Percentiles rank a stretch among this genome's conserved stretches.
phyloP scores from a whole-genome alignment of 2,888 invertebrate genomes.

The Nymphalis c-album region DNA sequence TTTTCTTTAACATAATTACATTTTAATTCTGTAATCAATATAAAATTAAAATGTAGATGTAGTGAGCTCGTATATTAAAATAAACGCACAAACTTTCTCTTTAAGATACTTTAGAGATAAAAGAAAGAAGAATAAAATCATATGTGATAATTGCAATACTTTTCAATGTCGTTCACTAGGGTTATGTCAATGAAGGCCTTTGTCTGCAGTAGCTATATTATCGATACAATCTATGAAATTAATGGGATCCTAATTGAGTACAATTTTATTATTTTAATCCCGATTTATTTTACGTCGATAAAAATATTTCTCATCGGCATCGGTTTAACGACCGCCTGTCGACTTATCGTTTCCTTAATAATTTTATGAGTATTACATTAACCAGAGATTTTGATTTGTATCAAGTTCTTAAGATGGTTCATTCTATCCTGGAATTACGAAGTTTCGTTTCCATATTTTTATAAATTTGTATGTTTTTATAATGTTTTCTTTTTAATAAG shows the following conservation, averaged over 20 bases:
- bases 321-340: slow-evolving; percentile 24
- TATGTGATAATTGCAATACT: not conserved
- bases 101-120: not conserved
- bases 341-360: slow-evolving; percentile 26
- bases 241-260: slow-evolving; percentile 22
- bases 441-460: no score
- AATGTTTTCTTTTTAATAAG: no score
- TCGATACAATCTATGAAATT: not conserved
- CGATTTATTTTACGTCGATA: slow-evolving; percentile 28
- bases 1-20: no score
- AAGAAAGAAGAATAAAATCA: not conserved
- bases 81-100: slow-evolving; percentile 1
- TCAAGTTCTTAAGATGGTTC: not conserved
- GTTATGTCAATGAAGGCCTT: not conserved
- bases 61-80: not conserved
- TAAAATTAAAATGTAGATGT: not conserved
- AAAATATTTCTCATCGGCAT: slow-evolving; percentile 13
- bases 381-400: slow-evolving; percentile 23
- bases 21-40: slow-evolving; percentile 2
- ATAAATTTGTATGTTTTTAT: no score
- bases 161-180: not conserved
- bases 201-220: not conserved
- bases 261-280: slow-evolving; percentile 21
- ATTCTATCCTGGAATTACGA: not conserved
- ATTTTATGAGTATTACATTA: slow-evolving; percentile 26